Percentiles rank a stretch among this genome's conserved stretches.
phyloP scores from a whole-genome alignment of 1,140 invertebrate species.

The Zophobas atratus region DNA sequence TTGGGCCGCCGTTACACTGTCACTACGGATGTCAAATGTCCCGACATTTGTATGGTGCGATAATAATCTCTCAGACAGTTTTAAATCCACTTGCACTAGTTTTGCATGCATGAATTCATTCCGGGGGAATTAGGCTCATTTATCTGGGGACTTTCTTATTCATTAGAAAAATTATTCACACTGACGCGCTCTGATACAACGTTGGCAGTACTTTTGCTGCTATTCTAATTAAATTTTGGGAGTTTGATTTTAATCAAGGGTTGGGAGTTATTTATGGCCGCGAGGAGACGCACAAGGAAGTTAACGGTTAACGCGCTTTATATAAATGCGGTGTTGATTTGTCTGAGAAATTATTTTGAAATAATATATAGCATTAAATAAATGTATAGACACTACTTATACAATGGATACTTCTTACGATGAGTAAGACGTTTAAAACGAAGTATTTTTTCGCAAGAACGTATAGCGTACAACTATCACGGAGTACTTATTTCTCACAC shows the following conservation, averaged over 20 bases:
- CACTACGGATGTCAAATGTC: conserved; percentile 55
- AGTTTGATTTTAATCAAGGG: conserved; percentile 40
- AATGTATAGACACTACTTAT: no score
- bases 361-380: no score
- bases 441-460: no score
- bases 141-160: conserved; percentile 46
- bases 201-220: conserved; percentile 11
- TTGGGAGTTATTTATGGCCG: conserved; percentile 16
- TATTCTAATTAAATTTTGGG: conserved; percentile 31
- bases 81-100: conserved; percentile 52
- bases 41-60: conserved; percentile 55
- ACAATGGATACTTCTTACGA: no score
- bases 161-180: conserved; percentile 47
- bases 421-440: no score
- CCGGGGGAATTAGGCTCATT: conserved; percentile 49
- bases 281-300: conserved; percentile 1
- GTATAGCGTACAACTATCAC: no score
- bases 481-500: no score
- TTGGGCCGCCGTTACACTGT: conserved; percentile 46
- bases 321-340: background rate
- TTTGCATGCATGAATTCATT: conserved; percentile 53
- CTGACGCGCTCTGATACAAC: conserved; percentile 24
- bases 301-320: background rate
- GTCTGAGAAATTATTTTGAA: no score
- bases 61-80: conserved; percentile 55